A percentile compares a stretch with the other conserved stretches of the same genome.
Conservation (phyloP, 2,888 invertebrate species). For the Drosophila formosana region DNA sequence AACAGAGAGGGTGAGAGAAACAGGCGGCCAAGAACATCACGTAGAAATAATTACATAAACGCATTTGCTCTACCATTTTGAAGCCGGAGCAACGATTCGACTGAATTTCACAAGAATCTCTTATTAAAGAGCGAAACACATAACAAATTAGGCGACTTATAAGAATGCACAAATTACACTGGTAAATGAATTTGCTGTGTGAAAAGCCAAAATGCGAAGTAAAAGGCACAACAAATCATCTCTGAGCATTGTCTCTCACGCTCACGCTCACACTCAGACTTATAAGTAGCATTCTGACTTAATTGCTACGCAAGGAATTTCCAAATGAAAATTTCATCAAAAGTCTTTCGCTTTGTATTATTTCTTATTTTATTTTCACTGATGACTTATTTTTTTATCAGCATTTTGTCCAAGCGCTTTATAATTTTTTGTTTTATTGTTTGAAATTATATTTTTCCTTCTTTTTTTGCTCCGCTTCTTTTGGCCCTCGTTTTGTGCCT, state of each 20-base stretch:
- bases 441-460: slow-evolving; percentile 55
- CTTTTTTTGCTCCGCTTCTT: slow-evolving; percentile 22
- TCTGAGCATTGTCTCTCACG: slow-evolving; percentile 13
- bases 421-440: slow-evolving; percentile 58
- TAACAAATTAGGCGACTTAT: slow-evolving; percentile 48
- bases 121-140: slow-evolving; percentile 21
- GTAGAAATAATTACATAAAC: slow-evolving; percentile 51
- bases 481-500: slow-evolving; percentile 21
- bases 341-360: slow-evolving; percentile 61
- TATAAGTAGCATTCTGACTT: slow-evolving; percentile 56
- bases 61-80: slow-evolving; percentile 3
- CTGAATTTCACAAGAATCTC: neutral
- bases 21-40: slow-evolving; percentile 21
- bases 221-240: slow-evolving; percentile 30
- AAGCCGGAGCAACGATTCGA: neutral
- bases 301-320: slow-evolving; percentile 76
- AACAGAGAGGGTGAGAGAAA: neutral
- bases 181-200: slow-evolving; percentile 61
- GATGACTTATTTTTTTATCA: slow-evolving; percentile 54
- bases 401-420: slow-evolving; percentile 46
- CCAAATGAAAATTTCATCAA: slow-evolving; percentile 75
- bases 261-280: slow-evolving; percentile 1
- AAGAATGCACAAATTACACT: slow-evolving; percentile 54
- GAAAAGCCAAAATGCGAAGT: slow-evolving; percentile 28
- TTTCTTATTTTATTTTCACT: slow-evolving; percentile 44